Evolutionary conservation across 2,888 invertebrate genomes (phyloP).

Genomic region (Sphinx pinastri): DNA sequence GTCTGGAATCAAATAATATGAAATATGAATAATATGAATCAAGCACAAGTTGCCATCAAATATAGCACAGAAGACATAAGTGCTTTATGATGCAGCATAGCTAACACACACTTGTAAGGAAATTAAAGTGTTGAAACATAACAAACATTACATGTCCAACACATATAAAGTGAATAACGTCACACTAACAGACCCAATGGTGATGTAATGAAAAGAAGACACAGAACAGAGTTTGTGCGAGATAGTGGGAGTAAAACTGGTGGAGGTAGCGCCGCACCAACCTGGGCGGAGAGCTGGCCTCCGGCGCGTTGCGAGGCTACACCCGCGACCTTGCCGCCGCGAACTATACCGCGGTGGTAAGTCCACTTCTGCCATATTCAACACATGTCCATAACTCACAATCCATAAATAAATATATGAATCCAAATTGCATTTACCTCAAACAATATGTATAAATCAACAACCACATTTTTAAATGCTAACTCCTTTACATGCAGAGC

Average conservation of each 20-base stretch:
- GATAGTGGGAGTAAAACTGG: conserved; percentile 49
- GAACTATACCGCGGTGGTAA: conserved; percentile 90
- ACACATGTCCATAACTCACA: conserved; percentile 43
- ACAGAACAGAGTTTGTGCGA: conserved; percentile 61
- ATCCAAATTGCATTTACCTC: conserved; percentile 7
- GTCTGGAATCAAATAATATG: conserved; percentile 28
- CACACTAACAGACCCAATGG: conserved; percentile 23
- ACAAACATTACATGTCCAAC: background rate
- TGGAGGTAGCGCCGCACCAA: conserved; percentile 71
- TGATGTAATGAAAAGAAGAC: conserved; percentile 54
- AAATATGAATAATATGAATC: conserved; percentile 1
- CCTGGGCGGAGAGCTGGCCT: conserved; percentile 80
- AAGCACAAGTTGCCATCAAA: conserved; percentile 10
- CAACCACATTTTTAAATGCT: conserved; percentile 31
- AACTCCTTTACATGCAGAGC: conserved; percentile 52
- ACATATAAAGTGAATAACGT: conserved; percentile 8
- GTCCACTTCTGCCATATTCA: conserved; percentile 89
- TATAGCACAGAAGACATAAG: conserved; percentile 7
- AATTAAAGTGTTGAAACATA: conserved; percentile 11
- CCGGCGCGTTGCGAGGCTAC: conserved; percentile 76
- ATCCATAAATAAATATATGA: conserved; percentile 2
- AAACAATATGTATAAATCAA: conserved; percentile 3
- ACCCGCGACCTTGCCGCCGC: conserved; percentile 85
- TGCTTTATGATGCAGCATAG: conserved; percentile 2
- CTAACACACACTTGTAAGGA: background rate